These are phyloP conservation scores for Psilanteris sp. DNA, from an alignment of 1,140 invertebrate species.

Conservation along the genomic window DNA sequence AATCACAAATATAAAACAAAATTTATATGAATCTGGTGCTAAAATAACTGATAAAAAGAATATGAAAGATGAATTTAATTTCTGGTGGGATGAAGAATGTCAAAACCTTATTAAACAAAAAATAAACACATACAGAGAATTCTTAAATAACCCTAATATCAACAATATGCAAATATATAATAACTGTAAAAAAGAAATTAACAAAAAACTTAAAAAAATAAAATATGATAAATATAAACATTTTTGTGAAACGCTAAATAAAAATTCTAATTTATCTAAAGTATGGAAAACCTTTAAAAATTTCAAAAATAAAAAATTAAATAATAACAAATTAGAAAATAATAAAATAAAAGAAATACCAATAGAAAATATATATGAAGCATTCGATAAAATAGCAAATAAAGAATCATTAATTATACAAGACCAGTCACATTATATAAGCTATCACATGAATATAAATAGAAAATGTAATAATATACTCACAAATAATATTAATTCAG, in stretches of 20 bases:
- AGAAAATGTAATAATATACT: no score
- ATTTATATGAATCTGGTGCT: not conserved
- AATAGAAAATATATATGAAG: no score
- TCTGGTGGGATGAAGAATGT: conserved; percentile 16
- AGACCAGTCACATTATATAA: no score
- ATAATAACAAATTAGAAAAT: no score
- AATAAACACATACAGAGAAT: not conserved
- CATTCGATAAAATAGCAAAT: no score
- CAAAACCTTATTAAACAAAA: not conserved
- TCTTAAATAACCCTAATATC: not conserved
- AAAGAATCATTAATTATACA: no score
- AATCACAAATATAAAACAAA: not conserved
- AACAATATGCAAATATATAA: conserved; percentile 1
- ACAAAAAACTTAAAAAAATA: conserved; percentile 3
- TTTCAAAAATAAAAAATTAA: no score
- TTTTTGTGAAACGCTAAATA: conserved; percentile 4
- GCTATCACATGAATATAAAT: no score
- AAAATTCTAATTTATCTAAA: no score
- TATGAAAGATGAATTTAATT: not conserved
- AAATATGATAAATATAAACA: conserved; percentile 12
- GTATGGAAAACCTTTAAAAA: no score
- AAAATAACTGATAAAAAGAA: not conserved
- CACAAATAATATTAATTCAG: no score
- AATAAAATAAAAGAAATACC: no score
- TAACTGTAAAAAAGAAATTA: conserved; percentile 4